Evolutionary conservation across 2,888 invertebrate genomes (phyloP).

Genomic region (Villa cingulata): DNA sequence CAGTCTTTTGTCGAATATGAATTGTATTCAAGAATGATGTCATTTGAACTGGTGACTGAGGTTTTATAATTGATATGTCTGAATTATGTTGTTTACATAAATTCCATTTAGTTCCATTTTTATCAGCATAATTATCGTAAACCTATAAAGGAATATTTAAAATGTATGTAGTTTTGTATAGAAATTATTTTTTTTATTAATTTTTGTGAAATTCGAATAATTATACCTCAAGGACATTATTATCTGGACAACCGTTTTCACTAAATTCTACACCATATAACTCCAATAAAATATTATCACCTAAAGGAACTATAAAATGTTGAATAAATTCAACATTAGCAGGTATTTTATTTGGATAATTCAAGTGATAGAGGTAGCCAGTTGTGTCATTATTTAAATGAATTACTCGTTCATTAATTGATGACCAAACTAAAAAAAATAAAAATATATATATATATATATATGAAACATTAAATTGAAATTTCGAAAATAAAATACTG

Average conservation of each 20-base stretch:
- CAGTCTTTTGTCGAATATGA: constrained; percentile 42
- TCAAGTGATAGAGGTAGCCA: constrained; percentile 42
- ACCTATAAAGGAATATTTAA: constrained; percentile 30
- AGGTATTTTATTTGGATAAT: constrained; percentile 44
- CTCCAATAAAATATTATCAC: constrained; percentile 39
- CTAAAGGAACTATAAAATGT: constrained; percentile 44
- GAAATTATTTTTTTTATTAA: neutral
- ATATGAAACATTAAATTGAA: too few species aligned
- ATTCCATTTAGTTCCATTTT: constrained; percentile 55
- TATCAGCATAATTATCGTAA: constrained; percentile 55
- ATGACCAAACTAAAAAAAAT: constrained; percentile 23
- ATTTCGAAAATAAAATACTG: constrained; percentile 16
- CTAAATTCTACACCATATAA: constrained; percentile 37
- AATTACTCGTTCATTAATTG: constrained; percentile 37
- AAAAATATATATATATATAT: neutral
- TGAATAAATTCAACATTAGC: constrained; percentile 41
- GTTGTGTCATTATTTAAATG: constrained; percentile 34
- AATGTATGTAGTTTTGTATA: too few species aligned
- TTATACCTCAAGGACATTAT: constrained; percentile 42
- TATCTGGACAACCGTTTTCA: constrained; percentile 36
- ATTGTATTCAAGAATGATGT: constrained; percentile 55
- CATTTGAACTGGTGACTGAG: constrained; percentile 40
- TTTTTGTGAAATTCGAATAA: neutral
- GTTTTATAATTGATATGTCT: constrained; percentile 14
- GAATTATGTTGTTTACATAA: constrained; percentile 39